Conservation (phyloP, 1,140 invertebrate species). For the Sycophaga agraensis region DNA sequence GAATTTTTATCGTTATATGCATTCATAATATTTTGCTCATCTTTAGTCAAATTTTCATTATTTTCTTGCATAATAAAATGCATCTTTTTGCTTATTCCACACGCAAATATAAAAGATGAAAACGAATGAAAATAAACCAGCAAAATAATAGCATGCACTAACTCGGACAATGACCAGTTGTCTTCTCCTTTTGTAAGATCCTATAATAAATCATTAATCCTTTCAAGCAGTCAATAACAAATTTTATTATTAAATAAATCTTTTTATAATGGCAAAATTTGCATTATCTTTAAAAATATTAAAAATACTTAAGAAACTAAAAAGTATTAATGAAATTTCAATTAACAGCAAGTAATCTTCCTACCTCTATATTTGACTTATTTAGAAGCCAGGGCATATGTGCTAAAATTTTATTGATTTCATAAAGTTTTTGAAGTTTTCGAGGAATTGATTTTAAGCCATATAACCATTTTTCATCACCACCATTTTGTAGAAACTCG, state of each 20-base stretch:
- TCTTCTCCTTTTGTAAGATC: constrained; percentile 74
- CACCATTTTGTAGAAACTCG: constrained; percentile 78
- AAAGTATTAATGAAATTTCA: too few species aligned
- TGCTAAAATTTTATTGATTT: constrained; percentile 86
- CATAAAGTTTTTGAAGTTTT: constrained; percentile 80
- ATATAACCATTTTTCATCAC: constrained; percentile 76
- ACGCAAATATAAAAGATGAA: constrained; percentile 83
- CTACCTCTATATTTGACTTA: constrained; percentile 80
- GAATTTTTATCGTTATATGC: too few species aligned
- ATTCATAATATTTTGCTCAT: too few species aligned
- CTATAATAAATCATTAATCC: constrained; percentile 51
- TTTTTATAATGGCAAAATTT: too few species aligned
- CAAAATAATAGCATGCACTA: constrained; percentile 83
- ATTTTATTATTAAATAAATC: too few species aligned
- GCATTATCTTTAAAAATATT: too few species aligned
- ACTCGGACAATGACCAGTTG: constrained; percentile 82
- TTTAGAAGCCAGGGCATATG: constrained; percentile 84
- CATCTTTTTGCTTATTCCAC: constrained; percentile 81
- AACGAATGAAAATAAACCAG: constrained; percentile 85
- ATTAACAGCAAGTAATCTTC: too few species aligned
- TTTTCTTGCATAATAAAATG: too few species aligned
- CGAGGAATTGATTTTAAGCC: constrained; percentile 74
- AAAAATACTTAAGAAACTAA: too few species aligned
- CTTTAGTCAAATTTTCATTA: too few species aligned
- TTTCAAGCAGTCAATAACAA: neutral